Base-by-base conservation (phyloP, 2,113 vertebrate species). In the Eira barbara region DNA sequence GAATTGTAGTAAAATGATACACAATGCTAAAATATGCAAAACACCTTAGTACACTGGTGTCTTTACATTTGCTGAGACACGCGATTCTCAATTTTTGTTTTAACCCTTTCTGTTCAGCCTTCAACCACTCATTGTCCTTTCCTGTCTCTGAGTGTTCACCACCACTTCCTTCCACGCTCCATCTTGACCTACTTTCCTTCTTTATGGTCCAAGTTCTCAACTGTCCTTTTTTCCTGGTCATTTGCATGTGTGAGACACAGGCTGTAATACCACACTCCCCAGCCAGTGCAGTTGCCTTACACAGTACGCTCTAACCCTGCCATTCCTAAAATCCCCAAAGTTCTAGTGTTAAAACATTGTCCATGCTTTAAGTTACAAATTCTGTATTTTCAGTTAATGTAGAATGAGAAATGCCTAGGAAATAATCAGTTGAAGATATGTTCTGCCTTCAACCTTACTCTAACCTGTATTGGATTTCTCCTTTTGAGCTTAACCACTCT, bases 391-490 rank as follows among this genome's bases (percentile, higher is more conserved):
- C 55, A 67, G 27, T 29, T 73, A 94, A 42, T 7, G 2, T 42
- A 86, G 55, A 92, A 59, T 69, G 39, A 94, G 49, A 97, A 93
- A 52, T 84, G 45, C 69, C 81, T 71, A 45, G 87, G 45, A 93
- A 96, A 69, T 42, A 49, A 49, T 3, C 42, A n/a, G 34, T 92
- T 89, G 59, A 89, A 55, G 81, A 47, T 45, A 13, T 36, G 49
- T 34, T 92, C 91, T 52, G 25, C 94, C 49, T 95, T 86, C 76
- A 94, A 1, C 36, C 34, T 55, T 92, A n/a, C 81, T 87, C 27
- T 76, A 85, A 67, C 52, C 29, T 92, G 15, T 76, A 27, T 23
- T 96, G 61, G 10, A 25, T 78, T 95, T 95, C 71, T 85, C 12
- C 14, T 49, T 85, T 87, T 79, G n/a, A 69, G 29, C 29, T 86